A percentile compares a stretch with the other conserved stretches of the same genome.
Evolutionary conservation across 2,888 invertebrate genomes (phyloP).

Genomic region (Cosmorhoe ocellata): DNA sequence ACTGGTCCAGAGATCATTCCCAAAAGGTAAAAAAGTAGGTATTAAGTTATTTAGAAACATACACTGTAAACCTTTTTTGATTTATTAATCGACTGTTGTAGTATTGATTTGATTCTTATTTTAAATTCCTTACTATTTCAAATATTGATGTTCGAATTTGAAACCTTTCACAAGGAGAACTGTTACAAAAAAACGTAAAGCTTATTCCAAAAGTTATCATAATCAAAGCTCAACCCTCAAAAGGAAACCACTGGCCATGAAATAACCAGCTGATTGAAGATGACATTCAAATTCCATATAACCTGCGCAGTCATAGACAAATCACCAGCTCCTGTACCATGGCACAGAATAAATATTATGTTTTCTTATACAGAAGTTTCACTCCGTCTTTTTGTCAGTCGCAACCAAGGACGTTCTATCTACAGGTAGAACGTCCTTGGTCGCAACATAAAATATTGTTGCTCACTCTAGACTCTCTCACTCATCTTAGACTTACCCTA

Average conservation of each 20-base stretch:
- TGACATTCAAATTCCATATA: constrained; percentile 69
- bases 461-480: no score
- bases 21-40: no score
- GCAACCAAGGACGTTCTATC: no score
- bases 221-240: constrained; percentile 24
- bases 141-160: constrained; percentile 15
- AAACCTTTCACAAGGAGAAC: neutral
- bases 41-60: no score
- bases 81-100: no score
- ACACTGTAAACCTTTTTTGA: no score
- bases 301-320: constrained; percentile 69
- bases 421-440: no score
- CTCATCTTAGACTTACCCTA: no score
- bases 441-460: no score
- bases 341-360: constrained; percentile 6
- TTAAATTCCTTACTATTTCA: constrained; percentile 9
- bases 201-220: constrained; percentile 15
- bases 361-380: neutral
- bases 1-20: no score
- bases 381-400: neutral
- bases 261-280: constrained; percentile 71
- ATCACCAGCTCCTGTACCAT: constrained; percentile 58
- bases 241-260: constrained; percentile 56
- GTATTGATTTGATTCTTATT: no score
- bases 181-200: constrained; percentile 2